phyloP scores from a whole-genome alignment of 1,140 invertebrate species.

The Globodera rostochiensis region DNA sequence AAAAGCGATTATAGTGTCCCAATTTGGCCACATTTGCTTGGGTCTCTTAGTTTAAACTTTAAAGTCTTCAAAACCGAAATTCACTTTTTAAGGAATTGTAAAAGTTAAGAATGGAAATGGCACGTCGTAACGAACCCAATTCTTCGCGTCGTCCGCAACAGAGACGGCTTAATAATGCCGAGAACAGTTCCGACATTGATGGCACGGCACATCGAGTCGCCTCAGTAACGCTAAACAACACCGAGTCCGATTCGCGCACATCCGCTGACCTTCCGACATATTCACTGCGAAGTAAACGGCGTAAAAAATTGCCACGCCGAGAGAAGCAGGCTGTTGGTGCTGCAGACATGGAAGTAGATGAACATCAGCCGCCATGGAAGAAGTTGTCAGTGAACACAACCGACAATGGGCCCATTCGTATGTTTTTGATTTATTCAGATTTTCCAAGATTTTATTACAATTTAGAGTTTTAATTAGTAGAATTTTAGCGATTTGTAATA shows the following conservation, averaged over 20 bases:
- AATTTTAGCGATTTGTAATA: too few relatives aligned
- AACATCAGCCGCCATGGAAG: not conserved
- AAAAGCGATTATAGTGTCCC: too few relatives aligned
- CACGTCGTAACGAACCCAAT: not conserved
- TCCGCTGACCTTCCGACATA: constrained; percentile 23
- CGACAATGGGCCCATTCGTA: constrained; percentile 10
- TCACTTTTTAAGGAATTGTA: too few relatives aligned
- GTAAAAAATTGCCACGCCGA: constrained; percentile 23
- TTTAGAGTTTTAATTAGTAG: too few relatives aligned
- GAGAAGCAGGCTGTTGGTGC: constrained; percentile 23
- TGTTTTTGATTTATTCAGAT: not conserved
- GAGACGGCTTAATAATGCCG: not conserved
- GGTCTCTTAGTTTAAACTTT: too few relatives aligned
- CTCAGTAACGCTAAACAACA: constrained; percentile 20
- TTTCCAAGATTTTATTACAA: too few relatives aligned
- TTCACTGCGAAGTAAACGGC: constrained; percentile 29
- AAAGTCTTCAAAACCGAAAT: too few relatives aligned
- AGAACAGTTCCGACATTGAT: constrained; percentile 32
- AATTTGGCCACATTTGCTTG: too few relatives aligned
- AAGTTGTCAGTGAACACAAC: constrained; percentile 13
- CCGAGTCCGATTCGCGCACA: constrained; percentile 29
- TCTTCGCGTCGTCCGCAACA: constrained; percentile 22
- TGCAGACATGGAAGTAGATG: constrained; percentile 26
- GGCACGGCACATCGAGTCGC: constrained; percentile 37
- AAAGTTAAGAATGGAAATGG: not conserved